Evolutionary conservation across 2,113 vertebrate genomes (phyloP), one percentile per base, ranked within the genome.

Genomic region (Petrocephalus zakoni): DNA sequence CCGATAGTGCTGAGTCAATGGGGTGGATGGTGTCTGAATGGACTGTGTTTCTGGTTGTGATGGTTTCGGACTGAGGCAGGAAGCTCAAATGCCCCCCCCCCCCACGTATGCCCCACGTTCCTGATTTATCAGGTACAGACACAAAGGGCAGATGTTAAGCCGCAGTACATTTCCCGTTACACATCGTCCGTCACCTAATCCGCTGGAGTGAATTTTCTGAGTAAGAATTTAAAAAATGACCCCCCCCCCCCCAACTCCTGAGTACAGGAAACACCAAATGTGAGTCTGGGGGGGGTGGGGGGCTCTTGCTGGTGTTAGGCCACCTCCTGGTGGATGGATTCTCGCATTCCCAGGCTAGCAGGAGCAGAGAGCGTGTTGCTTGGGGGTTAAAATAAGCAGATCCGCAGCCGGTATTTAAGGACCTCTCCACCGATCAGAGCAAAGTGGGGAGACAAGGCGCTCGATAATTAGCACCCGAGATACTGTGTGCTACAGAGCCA

Each of bases 321-420:
- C 89, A 94, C 94, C 95, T 94, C 94, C 94, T 94, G 86, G 94
- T 94, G 94, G 95, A 95, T 89, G 93, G 89, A 87, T 87, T 87
- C 53, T 75, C 88, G 86, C 91, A 91, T 91, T 91, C 91, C 86
- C 68, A 90, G n/a, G 91, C 91, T 91, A 87, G 92, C 4, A 22
- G 92, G 92, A 92, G 92, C 90, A 91, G 90, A 89, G 92, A 91
- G 91, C 85, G 37, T 92, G n/a, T n/a, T 92, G 93, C 92, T 94
- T 87, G 49, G 87, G 88, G 89, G 88, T 89, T 72, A 88, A 46
- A 86, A 56, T 52, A 55, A 86, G 58, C 37, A 52, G 19, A 78
- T 22, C 46, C 10, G 21, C 78, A 46, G 46, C 1, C 19, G 46
- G 19, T 83, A 49, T 49, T 83, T 83, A 83, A 83, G n/a, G 81